Evolutionary conservation across 2,797 vertebrate species (phyloP), one percentile per base, ranked within the genome.

Genomic region (Leptatherina wallacei): DNA sequence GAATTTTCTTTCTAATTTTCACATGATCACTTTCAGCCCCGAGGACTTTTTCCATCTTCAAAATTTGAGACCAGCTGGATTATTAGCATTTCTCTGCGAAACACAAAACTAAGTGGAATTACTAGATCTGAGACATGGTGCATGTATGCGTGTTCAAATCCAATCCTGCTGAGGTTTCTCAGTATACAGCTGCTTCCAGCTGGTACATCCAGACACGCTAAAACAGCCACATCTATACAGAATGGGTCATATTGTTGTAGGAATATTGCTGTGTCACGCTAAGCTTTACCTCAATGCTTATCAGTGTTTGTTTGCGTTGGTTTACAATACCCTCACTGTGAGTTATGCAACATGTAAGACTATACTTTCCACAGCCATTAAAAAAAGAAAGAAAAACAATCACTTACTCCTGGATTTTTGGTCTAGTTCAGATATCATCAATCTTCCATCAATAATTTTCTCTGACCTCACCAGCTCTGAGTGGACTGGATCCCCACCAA

Each of bases 21-120:
- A 77, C 75, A 71, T 65, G 69, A 80, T 78, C 71, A 38, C 71
- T 78, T 85, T 85, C 69, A 66, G 73, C 57, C 73, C 20, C 0
- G 61, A 68, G 72, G 61, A 63, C 38, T 33, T 67, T 55, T 73
- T 65, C 36, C 54, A 35, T 60, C 32, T 22, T 54, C 22, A 63
- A 24, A 78, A 88, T 30, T 8, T 16, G 66, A 86, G 77, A 73
- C 76, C 62, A 40, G 69, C 80, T 88, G 9, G n/a, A 83, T 88
- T 78, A 81, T 0, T 32, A 75, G 65, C 18, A 58, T 72, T 83
- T 74, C 78, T 73, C 69, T 59, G 33, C 14, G 30, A 27, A 58
- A 27, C 42, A 24, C 64, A 33, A 36, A 59, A 67, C 74, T 59
- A 27, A 63, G 40, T 9, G 20, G 16, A 63, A 20, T 62, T 71